Base-by-base conservation (phyloP, 1,140 invertebrate genomes). In the Pararge aegeria region DNA sequence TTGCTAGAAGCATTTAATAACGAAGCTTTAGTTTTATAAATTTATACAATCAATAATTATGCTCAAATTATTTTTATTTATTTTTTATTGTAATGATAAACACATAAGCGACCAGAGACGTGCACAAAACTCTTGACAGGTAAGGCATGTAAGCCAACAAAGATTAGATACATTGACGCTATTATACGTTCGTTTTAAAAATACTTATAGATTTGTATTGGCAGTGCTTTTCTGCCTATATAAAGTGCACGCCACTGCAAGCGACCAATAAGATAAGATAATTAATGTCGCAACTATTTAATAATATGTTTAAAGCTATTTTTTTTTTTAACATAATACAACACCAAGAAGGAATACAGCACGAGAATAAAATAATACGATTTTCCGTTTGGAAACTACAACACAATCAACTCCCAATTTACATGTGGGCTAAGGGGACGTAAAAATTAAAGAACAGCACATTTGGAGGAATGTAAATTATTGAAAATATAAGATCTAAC, bases 401-500 rank as follows among this genome's bases (percentile, higher is more conserved):
- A 4, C 2, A 46, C 42, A 46, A 20, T 46, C 10, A 46, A 20
- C 18, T 10, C 42, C 42, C 19, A 46, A 19, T 15, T 6, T 40
- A 46, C 6, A 46, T 16, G 5, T 44, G 19, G 37, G 9, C 37
- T 40, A 40, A 5, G 19, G 42, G 15, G 10, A 2, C n/a, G n/a
- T n/a, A n/a, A n/a, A n/a, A n/a, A n/a, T n/a, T 12, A n/a, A 46
- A 18, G 1, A 46, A 46, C 42, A 20, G 42, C 13, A 40, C 38
- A 40, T 40, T 40, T 5, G 42, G 10, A n/a, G 16, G 42, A 15
- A 13, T 37, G 13, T 18, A 24, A 13, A 18, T 21, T 10, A 18
- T 21, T 21, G 21, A 49, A 49, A 49, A 16, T 49, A 49, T 48
- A 49, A 49, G 1, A 27, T 49, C n/a, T 55, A 60, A 55, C 1